These are phyloP conservation scores for Muraenolepis orangiensis DNA, from an alignment of 2,797 vertebrate species.

Conservation along the genomic window DNA sequence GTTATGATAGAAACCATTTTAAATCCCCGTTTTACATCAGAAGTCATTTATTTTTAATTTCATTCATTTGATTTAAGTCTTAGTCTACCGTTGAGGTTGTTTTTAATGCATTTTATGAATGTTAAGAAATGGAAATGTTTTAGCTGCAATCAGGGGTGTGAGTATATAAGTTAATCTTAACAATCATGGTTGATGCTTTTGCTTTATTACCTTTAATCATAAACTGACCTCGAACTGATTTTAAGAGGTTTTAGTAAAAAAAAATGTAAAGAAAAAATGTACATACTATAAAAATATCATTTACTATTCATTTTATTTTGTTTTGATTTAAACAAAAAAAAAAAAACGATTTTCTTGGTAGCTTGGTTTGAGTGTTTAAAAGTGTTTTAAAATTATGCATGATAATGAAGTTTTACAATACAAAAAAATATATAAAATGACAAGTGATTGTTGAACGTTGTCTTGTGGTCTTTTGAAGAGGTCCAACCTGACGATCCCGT, in stretches of 20 bases:
- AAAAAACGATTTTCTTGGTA: conserved; percentile 62
- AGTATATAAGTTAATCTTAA: conserved; percentile 58
- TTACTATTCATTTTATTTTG: conserved; percentile 62
- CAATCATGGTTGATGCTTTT: conserved; percentile 56
- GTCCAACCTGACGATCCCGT: background rate
- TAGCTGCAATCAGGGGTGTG: conserved; percentile 62
- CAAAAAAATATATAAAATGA: conserved; percentile 80
- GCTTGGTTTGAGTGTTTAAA: conserved; percentile 71
- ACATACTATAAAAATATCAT: conserved; percentile 72
- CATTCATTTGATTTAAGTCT: conserved; percentile 70
- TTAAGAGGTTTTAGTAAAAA: conserved; percentile 59
- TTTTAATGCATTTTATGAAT: conserved; percentile 59
- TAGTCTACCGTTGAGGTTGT: conserved; percentile 64
- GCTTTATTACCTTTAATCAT: conserved; percentile 63
- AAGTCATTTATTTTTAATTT: conserved; percentile 70
- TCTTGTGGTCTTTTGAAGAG: conserved; percentile 39
- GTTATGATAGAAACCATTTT: conserved; percentile 12
- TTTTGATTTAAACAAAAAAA: conserved; percentile 34
- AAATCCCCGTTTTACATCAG: conserved; percentile 53
- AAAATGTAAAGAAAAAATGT: conserved; percentile 64
- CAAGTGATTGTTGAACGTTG: conserved; percentile 67
- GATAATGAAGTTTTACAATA: conserved; percentile 71
- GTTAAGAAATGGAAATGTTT: conserved; percentile 39
- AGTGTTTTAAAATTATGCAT: conserved; percentile 75
- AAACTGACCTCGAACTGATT: conserved; percentile 48